Base-by-base conservation (phyloP, 2,888 invertebrate species). In the Sclerodermus sp. region DNA sequence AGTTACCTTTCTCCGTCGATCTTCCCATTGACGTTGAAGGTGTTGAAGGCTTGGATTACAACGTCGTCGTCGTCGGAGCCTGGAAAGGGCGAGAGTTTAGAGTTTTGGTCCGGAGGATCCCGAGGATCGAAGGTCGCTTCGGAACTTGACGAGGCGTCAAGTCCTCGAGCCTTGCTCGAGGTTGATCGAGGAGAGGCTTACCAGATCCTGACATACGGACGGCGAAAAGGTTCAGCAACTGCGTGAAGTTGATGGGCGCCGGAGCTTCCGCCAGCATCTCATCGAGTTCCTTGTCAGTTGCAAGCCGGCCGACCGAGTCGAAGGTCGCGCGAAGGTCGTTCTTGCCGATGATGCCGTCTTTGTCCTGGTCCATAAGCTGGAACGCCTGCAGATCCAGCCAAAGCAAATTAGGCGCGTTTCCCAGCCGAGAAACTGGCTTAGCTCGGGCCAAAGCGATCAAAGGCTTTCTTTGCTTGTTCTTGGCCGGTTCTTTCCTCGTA, bases 351-450 rank as follows among this genome's bases (percentile, higher is more conserved):
- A 92, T 87, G 69, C 92, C 92, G 79, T 95, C 95, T 82, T 95
- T 95, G 85, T 95, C 93, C 81, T 90, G 88, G 85, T 95, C 95
- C 90, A 95, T 95, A 73, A 95, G 88, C 82, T 90, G 89, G 90
- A 95, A 95, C 77, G 91, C 95, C 90, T 93, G 79, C 5, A 16
- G 16, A 40, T 23, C 23, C 23, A 51, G 15, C 30, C 36, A 51
- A 44, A 41, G 14, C 23, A 37, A 50, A 46, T 53, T 49, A 47
- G 23, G 41, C 23, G 8, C 23, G 4, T 23, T 23, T 23, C 23
- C 23, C 23, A 23, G 23, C 23, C 8, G 3, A 3, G 23, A 23
- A 23, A 8, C 23, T 23, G 23, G 23, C 23, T 23, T 23, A 23
- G 23, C 4, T 8, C 8, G 23, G 23, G 4, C n/a, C n/a, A n/a